A percentile compares a stretch with the other conserved stretches of the same genome.
phyloP scores from a whole-genome alignment of 2,888 invertebrate genomes.

The Orthonychiurus folsomi region DNA sequence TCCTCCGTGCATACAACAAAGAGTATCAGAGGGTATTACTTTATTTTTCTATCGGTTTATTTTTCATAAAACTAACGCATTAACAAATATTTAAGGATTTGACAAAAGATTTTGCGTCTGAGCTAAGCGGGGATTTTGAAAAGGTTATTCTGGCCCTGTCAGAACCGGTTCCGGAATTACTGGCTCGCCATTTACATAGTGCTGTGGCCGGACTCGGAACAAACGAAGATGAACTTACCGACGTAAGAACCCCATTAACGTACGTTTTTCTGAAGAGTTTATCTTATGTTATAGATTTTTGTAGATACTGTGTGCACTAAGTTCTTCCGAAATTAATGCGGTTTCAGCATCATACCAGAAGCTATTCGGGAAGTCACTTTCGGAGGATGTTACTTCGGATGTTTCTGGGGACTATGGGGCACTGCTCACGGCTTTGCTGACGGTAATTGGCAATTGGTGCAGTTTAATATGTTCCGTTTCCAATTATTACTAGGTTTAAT shows the following conservation, averaged over 20 bases:
- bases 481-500: no score
- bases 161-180: slow-evolving; percentile 50
- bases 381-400: slow-evolving; percentile 66
- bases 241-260: no score
- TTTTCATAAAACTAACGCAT: background rate
- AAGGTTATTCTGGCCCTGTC: slow-evolving; percentile 63
- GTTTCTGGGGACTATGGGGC: slow-evolving; percentile 69
- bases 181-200: slow-evolving; percentile 44
- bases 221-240: slow-evolving; percentile 44
- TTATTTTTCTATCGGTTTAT: background rate
- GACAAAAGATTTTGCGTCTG: slow-evolving; percentile 61
- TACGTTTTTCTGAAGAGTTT: slow-evolving; percentile 7
- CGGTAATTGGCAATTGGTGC: slow-evolving; percentile 44
- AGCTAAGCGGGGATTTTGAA: slow-evolving; percentile 67
- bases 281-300: background rate
- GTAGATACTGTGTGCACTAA: slow-evolving; percentile 53
- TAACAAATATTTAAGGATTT: no score
- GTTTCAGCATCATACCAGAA: slow-evolving; percentile 57
- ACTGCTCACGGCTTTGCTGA: slow-evolving; percentile 61
- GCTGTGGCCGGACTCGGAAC: slow-evolving; percentile 43
- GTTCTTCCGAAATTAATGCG: slow-evolving; percentile 56
- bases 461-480: no score
- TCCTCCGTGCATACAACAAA: slow-evolving; percentile 52
- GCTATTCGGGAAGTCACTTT: slow-evolving; percentile 47
- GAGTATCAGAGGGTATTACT: slow-evolving; percentile 48